Base-by-base conservation (phyloP, 2,797 vertebrate genomes). In the Sebastes iracundus region DNA sequence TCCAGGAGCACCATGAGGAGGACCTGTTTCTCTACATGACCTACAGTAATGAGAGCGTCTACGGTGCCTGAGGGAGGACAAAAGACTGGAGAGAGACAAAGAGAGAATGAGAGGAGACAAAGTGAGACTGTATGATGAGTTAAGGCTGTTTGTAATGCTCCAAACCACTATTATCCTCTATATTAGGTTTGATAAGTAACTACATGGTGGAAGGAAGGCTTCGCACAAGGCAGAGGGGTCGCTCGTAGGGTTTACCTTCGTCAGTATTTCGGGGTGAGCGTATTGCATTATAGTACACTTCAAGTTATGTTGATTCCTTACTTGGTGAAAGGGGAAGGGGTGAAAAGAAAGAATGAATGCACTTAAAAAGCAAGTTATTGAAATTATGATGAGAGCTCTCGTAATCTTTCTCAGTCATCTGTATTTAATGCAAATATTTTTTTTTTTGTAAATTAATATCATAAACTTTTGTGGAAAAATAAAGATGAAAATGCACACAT, bases 1-100 rank as follows among this genome's bases (percentile, higher is more conserved):
- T 86, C 5, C 88, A 99, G 98, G 98, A 99, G 93, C 99, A 99
- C 90, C 98, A 99, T 0, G 98, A 99, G 25, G 97, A 99, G 75
- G 98, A 99, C 90, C 96, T 97, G 90, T 99, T 99, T 92, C 97
- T 99, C 81, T 99, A 99, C 84, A 97, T 99, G 96, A 97, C 98
- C 61, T 99, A 99, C 96, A 99, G 98, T 63, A 98, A 98, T 22
- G 98, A 99, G 92, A 99, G 98, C 0, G 98, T 99, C 80, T 99
- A 99, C 13, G 98, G 98, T 67, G 97, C 98, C 88, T 99, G 96
- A 99, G 82, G 85, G 56, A 74, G 62, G 80, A 83, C 65, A 53
- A 64, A 64, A 68, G 32, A 67, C 78, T 33, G 60, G 61, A 71
- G 56, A 77, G 42, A 46, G 42, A 46, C 42, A 23, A 75, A 82